phyloP scores from a whole-genome alignment of 1,140 invertebrate species.

The Chionoecetes opilio region DNA sequence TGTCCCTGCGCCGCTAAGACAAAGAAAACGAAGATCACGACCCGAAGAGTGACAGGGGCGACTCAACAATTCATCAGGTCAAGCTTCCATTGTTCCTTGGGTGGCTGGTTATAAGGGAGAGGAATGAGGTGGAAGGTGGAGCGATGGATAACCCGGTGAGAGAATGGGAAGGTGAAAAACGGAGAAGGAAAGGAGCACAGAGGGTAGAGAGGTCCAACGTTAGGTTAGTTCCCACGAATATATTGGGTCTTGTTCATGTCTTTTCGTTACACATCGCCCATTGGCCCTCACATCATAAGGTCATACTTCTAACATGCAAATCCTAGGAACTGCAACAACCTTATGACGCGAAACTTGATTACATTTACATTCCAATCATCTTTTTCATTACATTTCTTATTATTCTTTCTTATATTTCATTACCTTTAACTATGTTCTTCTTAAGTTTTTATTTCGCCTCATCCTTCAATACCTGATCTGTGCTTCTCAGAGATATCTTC shows the following conservation, averaged over 20 bases:
- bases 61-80: slow-evolving; percentile 1
- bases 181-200: background rate
- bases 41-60: background rate
- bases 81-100: background rate
- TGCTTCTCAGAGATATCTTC: background rate
- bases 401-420: too few relatives aligned
- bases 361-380: slow-evolving; percentile 1
- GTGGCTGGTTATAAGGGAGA: background rate
- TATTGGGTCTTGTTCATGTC: background rate
- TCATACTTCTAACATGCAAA: background rate
- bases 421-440: too few relatives aligned
- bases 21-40: slow-evolving; percentile 10
- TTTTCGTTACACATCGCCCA: background rate
- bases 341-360: background rate
- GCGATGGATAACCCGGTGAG: background rate
- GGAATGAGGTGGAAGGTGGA: background rate
- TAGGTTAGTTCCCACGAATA: background rate
- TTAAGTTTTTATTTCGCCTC: background rate
- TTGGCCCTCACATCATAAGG: slow-evolving; percentile 24
- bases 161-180: background rate
- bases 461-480: background rate
- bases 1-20: background rate
- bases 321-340: background rate
- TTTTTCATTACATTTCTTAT: too few relatives aligned
- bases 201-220: background rate